phyloP scores from a whole-genome alignment of 2,888 invertebrate genomes.

The Synanthedon andrenaeformis region DNA sequence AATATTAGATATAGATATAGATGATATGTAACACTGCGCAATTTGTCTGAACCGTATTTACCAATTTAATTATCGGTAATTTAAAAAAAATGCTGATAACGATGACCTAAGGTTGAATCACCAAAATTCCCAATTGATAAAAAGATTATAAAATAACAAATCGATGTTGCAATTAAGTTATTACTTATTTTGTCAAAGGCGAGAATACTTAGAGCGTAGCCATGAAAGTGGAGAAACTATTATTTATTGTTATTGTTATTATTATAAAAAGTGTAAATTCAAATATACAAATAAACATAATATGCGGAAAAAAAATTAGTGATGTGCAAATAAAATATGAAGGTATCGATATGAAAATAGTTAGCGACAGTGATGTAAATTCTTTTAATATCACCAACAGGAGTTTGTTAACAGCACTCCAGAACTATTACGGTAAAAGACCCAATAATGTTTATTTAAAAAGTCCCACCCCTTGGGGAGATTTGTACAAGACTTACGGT shows the following conservation, averaged over 20 bases:
- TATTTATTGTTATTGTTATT: too few relatives aligned
- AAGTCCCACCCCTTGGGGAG: slow-evolving; percentile 54
- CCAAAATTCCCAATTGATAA: not conserved
- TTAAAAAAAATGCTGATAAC: too few relatives aligned
- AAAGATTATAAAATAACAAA: not conserved
- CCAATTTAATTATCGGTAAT: too few relatives aligned
- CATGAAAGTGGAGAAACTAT: too few relatives aligned
- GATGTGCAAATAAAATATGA: slow-evolving; percentile 22
- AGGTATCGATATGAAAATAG: slow-evolving; percentile 27
- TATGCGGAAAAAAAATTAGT: slow-evolving; percentile 11
- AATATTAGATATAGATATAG: too few relatives aligned
- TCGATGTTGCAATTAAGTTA: not conserved
- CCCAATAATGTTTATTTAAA: slow-evolving; percentile 31
- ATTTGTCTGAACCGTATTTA: too few relatives aligned
- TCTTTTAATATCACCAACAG: slow-evolving; percentile 25
- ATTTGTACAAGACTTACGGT: slow-evolving; percentile 36
- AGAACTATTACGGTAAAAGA: slow-evolving; percentile 23
- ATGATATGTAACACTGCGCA: too few relatives aligned
- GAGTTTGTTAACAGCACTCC: slow-evolving; percentile 26
- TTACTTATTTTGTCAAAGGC: too few relatives aligned
- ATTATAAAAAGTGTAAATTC: slow-evolving; percentile 4
- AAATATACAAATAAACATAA: slow-evolving; percentile 30
- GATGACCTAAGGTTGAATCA: too few relatives aligned
- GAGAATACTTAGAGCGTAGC: too few relatives aligned
- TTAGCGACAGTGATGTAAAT: slow-evolving; percentile 28